These are phyloP conservation scores for Aleiodes testaceus DNA, from an alignment of 2,888 invertebrate genomes.

Conservation along the genomic window DNA sequence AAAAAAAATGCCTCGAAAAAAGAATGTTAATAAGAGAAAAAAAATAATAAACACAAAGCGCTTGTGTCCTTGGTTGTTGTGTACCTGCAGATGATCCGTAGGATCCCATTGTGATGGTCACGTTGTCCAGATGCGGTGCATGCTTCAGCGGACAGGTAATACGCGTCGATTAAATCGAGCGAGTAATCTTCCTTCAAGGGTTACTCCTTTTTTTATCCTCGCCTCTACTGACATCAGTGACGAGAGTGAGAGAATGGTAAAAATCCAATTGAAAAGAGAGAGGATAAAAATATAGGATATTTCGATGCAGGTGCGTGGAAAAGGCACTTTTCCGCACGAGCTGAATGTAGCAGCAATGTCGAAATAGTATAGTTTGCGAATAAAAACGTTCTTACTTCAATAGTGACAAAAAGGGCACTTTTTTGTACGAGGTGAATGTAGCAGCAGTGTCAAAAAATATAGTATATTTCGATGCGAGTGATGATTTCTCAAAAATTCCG, in stretches of 20 bases:
- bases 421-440: too few relatives aligned
- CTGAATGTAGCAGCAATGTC: too few relatives aligned
- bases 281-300: not conserved
- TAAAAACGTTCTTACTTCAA: too few relatives aligned
- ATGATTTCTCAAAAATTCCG: too few relatives aligned
- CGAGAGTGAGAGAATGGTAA: slow-evolving; percentile 24
- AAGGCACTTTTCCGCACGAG: too few relatives aligned
- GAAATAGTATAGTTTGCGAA: too few relatives aligned
- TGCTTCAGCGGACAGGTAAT: slow-evolving; percentile 33
- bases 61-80: slow-evolving; percentile 25
- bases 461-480: too few relatives aligned
- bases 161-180: slow-evolving; percentile 37
- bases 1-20: slow-evolving; percentile 26
- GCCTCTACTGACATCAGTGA: slow-evolving; percentile 8
- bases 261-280: not conserved
- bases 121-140: slow-evolving; percentile 33
- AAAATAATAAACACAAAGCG: slow-evolving; percentile 20
- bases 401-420: too few relatives aligned
- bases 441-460: too few relatives aligned
- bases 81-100: slow-evolving; percentile 17
- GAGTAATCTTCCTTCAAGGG: slow-evolving; percentile 30
- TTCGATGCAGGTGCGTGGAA: too few relatives aligned
- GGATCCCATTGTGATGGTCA: slow-evolving; percentile 33
- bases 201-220: not conserved
- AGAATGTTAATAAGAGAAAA: slow-evolving; percentile 6